Evolutionary conservation across 1,140 invertebrate species (phyloP), one percentile per base, ranked within the genome.

Genomic region (Micrasema minimum): DNA sequence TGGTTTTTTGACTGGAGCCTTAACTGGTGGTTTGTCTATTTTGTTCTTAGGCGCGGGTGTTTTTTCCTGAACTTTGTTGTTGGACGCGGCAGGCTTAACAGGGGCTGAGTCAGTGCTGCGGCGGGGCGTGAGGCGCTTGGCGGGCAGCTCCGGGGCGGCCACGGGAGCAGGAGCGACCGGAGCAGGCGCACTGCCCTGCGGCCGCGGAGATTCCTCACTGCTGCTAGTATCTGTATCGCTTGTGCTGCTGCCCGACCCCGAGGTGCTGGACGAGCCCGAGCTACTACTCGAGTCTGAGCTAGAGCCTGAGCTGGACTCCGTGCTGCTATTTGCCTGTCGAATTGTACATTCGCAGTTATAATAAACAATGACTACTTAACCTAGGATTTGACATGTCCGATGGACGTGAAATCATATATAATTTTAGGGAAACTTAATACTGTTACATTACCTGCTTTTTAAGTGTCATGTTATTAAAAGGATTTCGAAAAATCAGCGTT

Each of bases 211-310:
- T 76, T 75, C 80, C 37, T 76, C 80, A 35, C 86, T 86, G 2
- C 80, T 79, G 2, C 85, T 85, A 3, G 83, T 84, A 51, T 88
- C 87, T 10, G 83, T 84, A 76, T 86, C 86, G 0, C 87, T 89
- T 72, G 89, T 91, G 0, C 87, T 89, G 74, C 89, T 91, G 11
- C 88, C 89, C n/a, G 89, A 90, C 48, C 88, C 90, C 0, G 89
- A 88, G 0, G 90, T 91, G 16, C 88, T 90, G 75, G 87, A 89
- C 0, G 88, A 88, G 50, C 88, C 88, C 68, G 88, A 89, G n/a
- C 85, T 88, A 55, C 87, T 89, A 23, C 89, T 90, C 1, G 89
- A 89, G 66, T 87, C 89, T 26, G 90, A 91, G 48, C 86, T 86
- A n/a, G 86, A 87, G 11, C 86, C 86, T 31, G 88, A 87, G 65